phyloP scores from a whole-genome alignment of 2,113 vertebrate species.

The Nothoprocta perdicaria region DNA sequence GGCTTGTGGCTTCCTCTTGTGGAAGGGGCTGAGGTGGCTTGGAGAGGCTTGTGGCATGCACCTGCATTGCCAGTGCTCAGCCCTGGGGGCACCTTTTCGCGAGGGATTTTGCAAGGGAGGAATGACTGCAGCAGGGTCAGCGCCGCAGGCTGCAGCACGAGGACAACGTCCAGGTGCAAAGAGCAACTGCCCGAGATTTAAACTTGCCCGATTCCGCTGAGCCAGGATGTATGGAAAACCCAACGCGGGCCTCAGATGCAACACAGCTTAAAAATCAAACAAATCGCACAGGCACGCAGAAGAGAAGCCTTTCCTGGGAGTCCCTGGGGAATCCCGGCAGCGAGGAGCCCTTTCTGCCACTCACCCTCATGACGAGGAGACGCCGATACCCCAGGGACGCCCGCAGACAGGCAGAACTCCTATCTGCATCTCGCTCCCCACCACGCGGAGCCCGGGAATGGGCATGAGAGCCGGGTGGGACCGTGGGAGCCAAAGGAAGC shows the following conservation, averaged over 20 bases:
- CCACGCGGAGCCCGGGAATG: background rate
- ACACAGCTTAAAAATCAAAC: background rate
- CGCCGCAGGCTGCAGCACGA: fast-evolving
- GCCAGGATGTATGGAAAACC: background rate
- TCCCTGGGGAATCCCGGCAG: background rate
- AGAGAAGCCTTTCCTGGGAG: background rate
- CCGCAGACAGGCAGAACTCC: background rate
- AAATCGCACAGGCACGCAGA: background rate
- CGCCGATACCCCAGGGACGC: fast-evolving
- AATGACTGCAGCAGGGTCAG: fast-evolving
- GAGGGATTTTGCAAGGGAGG: background rate
- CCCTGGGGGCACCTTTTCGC: background rate
- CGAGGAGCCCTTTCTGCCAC: background rate
- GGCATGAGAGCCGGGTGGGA: fast-evolving
- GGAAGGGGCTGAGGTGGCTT: background rate
- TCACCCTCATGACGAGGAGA: background rate
- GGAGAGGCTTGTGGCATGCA: background rate
- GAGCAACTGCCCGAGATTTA: background rate
- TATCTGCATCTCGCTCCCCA: fast-evolving
- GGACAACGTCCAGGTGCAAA: background rate
- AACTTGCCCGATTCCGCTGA: background rate
- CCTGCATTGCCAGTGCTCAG: background rate
- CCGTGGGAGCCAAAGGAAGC: background rate
- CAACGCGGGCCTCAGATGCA: background rate
- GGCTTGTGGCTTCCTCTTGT: background rate